These are phyloP conservation scores for Sitodiplosis mosellana DNA, from an alignment of 1,140 invertebrate species.

Conservation along the genomic window DNA sequence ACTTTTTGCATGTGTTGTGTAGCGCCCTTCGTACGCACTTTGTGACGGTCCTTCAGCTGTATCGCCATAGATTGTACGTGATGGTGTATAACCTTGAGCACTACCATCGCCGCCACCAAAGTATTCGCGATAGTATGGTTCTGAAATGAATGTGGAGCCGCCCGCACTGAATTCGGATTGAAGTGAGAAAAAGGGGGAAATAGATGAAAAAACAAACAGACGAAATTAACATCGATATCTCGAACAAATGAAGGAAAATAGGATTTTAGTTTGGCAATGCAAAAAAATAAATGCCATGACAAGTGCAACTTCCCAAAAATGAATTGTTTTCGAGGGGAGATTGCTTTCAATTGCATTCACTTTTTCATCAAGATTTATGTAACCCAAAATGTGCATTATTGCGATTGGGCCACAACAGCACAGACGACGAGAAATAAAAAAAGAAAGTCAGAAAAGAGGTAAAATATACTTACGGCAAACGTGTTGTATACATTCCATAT, in stretches of 20 bases:
- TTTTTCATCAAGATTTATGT: no score
- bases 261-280: no score
- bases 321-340: no score
- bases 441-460: neutral
- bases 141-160: slow-evolving; percentile 20
- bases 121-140: slow-evolving; percentile 24
- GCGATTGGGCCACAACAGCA: no score
- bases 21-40: slow-evolving; percentile 22
- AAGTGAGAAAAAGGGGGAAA: neutral
- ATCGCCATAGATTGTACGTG: slow-evolving; percentile 17
- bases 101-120: slow-evolving; percentile 16
- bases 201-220: neutral
- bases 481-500: slow-evolving; percentile 23
- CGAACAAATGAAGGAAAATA: no score
- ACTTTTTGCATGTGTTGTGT: slow-evolving; percentile 10
- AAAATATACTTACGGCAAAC: slow-evolving; percentile 7
- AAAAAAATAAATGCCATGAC: no score
- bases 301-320: no score
- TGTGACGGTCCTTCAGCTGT: slow-evolving; percentile 10
- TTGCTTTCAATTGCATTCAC: no score
- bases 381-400: no score
- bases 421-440: neutral
- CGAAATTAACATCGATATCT: neutral
- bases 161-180: neutral
- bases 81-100: slow-evolving; percentile 17